These are phyloP conservation scores for Numenius arquata DNA, from an alignment of 2,113 vertebrate genomes.

Conservation along the genomic window DNA sequence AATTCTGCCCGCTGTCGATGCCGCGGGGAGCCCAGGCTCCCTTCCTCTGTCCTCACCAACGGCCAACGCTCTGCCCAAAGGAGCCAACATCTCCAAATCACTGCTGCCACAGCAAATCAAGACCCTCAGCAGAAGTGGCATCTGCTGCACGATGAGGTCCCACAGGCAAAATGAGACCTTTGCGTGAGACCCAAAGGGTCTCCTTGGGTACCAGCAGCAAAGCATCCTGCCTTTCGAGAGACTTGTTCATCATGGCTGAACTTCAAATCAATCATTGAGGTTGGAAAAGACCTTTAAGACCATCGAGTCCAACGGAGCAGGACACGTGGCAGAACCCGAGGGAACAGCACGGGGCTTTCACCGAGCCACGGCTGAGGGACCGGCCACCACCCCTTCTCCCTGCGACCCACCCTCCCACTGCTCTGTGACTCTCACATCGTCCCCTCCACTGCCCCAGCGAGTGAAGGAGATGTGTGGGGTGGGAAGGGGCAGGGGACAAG, in stretches of 20 bases:
- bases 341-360: fast-evolving
- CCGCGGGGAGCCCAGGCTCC: background rate
- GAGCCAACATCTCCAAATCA: fast-evolving
- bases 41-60: background rate
- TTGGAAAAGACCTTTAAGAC: background rate
- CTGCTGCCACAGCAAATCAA: background rate
- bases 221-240: background rate
- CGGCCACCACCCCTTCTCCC: fast-evolving
- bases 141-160: fast-evolving
- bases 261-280: fast-evolving
- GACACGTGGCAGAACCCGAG: fast-evolving
- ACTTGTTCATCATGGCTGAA: fast-evolving
- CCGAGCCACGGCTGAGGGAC: fast-evolving
- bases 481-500: background rate
- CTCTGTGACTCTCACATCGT: fast-evolving
- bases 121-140: fast-evolving
- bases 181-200: fast-evolving
- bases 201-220: background rate
- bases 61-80: background rate
- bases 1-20: background rate
- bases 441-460: fast-evolving
- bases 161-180: no score
- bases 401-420: fast-evolving
- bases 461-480: fast-evolving
- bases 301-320: background rate